A percentile compares a stretch with the other conserved stretches of the same genome.
phyloP scores from a whole-genome alignment of 2,797 vertebrate species.

The Carapus acus region DNA sequence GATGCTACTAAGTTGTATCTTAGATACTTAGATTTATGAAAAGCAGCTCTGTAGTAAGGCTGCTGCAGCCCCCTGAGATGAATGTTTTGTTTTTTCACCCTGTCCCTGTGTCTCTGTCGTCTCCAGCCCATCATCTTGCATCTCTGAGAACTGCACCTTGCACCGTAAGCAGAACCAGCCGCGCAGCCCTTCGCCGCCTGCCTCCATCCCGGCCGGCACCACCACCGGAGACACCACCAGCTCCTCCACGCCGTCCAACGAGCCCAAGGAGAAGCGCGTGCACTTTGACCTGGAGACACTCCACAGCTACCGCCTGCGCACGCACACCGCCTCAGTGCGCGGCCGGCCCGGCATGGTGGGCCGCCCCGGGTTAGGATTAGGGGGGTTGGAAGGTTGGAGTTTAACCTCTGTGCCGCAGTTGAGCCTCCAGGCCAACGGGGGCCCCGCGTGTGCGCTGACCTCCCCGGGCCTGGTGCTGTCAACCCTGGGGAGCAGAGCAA shows the following conservation, averaged over 20 bases:
- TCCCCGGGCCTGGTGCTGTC: constrained; percentile 69
- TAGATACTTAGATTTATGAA: too few species aligned
- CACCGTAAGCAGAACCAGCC: constrained; percentile 65
- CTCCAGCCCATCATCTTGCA: constrained; percentile 70
- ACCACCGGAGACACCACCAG: constrained; percentile 60
- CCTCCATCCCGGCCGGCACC: constrained; percentile 57
- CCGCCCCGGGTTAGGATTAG: constrained; percentile 66
- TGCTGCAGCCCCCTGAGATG: too few species aligned
- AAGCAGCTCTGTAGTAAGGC: too few species aligned
- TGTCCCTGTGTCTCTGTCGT: constrained; percentile 39
- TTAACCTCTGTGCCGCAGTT: constrained; percentile 53
- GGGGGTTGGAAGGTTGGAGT: constrained; percentile 51
- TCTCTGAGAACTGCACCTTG: constrained; percentile 72
- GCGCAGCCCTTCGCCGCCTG: constrained; percentile 57
- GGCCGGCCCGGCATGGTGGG: constrained; percentile 51
- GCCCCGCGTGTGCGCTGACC: constrained; percentile 57
- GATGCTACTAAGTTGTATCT: too few species aligned
- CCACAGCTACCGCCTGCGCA: constrained; percentile 72
- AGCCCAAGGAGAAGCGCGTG: constrained; percentile 73
- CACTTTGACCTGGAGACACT: constrained; percentile 80
- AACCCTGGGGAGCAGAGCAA: constrained; percentile 54
- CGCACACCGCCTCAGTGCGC: constrained; percentile 56
- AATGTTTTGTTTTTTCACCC: too few species aligned
- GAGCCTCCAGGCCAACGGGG: constrained; percentile 68
- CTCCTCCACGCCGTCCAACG: constrained; percentile 58